Base-by-base conservation (phyloP, 1,140 invertebrate genomes). In the Panagrolaimus sp. region DNA sequence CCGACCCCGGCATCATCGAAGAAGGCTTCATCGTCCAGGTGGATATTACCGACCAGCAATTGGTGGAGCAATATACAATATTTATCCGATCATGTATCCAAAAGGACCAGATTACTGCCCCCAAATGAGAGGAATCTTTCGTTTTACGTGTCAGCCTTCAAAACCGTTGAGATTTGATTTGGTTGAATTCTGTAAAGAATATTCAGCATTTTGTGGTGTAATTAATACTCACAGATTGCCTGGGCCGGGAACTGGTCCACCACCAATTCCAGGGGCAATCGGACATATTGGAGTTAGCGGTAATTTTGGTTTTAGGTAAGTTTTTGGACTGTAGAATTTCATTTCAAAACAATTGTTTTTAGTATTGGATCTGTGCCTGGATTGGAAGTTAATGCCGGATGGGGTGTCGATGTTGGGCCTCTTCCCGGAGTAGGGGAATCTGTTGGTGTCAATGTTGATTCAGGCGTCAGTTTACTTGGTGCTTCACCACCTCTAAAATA, bases 161-260 rank as follows among this genome's bases (percentile, higher is more conserved):
- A 75, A 75, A 31, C 71, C 71, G 31, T 47, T 75, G 2, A n/a
- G 74, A 42, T 53, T 73, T 14, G 74, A 75, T 74, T 67, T 75
- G 48, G 74, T 75, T 20, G 72, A 75, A 48, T 75, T 75, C 48
- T 75, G 74, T 42, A 72, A 75, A 64, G 73, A 75, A 44, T 75
- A 75, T 27, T 44, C 74, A 20, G 65, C 66, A 2, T 67, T 73
- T 43, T 75, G 74, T 45, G 45, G 61, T 0, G 66, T 74, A n/a
- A 53, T 65, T 11, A 75, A 75, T 44, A 75, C 69, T 23, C 74
- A 75, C 46, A 44, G 74, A 45, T 64, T 75, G 9, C 71, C 71
- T 9, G 74, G 74, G 13, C 74, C 74, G 23, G 65, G 74, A 13
- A 67, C 70, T 63, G 74, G 74, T 16, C 61, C 47, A 23, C 48